These are phyloP conservation scores for Lacerta bilineata DNA, from an alignment of 2,797 vertebrate species.

Conservation along the genomic window DNA sequence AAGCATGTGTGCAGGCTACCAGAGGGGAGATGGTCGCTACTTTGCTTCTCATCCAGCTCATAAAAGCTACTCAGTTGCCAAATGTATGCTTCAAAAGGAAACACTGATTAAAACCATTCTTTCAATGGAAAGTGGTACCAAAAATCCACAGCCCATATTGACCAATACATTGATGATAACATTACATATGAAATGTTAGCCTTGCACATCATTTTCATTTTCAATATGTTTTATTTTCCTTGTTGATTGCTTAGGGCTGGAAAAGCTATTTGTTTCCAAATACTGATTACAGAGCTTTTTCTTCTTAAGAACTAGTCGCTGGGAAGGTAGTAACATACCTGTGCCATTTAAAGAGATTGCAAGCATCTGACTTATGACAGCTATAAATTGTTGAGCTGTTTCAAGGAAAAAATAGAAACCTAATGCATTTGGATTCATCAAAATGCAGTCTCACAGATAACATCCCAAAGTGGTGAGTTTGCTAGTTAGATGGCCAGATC, in stretches of 20 bases:
- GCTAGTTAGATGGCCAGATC: constrained; percentile 27
- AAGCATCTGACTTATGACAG: constrained; percentile 33
- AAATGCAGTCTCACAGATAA: background rate
- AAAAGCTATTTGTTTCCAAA: constrained; percentile 16
- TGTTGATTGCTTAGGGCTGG: background rate
- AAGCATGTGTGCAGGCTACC: too few species aligned
- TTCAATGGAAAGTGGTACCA: background rate
- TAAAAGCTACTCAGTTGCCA: background rate
- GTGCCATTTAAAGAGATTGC: constrained; percentile 32
- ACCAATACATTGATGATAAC: background rate
- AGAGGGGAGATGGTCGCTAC: too few species aligned
- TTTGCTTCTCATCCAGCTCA: background rate
- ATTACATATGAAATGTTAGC: constrained; percentile 5
- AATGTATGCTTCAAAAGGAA: background rate
- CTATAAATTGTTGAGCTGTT: constrained; percentile 21
- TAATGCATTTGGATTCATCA: constrained; percentile 36
- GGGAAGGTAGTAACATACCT: constrained; percentile 16
- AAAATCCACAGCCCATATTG: background rate
- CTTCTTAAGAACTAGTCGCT: constrained; percentile 17
- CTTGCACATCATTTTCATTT: background rate
- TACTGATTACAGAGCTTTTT: background rate
- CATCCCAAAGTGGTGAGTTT: constrained; percentile 22
- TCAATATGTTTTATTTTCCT: constrained; percentile 32
- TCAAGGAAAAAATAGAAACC: constrained; percentile 12
- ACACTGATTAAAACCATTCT: background rate